These are phyloP conservation scores for Stichodactyla mertensii DNA, from an alignment of 64 coral and sea anemone species.

Conservation along the genomic window DNA sequence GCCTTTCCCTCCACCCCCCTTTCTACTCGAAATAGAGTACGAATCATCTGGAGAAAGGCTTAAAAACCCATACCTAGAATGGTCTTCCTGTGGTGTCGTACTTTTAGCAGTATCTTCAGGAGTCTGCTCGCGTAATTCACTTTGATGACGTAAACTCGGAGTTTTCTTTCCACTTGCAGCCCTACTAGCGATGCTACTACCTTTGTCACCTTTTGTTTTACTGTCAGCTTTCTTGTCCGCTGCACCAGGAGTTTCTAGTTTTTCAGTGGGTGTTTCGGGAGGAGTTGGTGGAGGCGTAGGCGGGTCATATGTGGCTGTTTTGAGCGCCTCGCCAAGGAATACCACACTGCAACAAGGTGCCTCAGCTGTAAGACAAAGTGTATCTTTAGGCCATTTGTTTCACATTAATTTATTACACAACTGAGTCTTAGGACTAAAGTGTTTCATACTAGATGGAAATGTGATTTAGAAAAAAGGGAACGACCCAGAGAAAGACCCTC, in stretches of 20 bases:
- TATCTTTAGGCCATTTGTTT: neutral
- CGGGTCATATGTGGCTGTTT: slow-evolving; percentile 55
- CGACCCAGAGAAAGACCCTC: too few relatives aligned
- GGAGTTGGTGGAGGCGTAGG: slow-evolving; percentile 2
- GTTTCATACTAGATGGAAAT: too few relatives aligned
- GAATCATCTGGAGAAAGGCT: neutral
- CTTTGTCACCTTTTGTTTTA: neutral
- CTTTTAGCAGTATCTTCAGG: neutral
- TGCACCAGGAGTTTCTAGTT: neutral
- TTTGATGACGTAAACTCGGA: neutral
- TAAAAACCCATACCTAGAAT: neutral
- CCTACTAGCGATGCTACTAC: neutral
- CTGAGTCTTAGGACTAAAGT: too few relatives aligned
- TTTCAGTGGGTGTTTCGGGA: neutral
- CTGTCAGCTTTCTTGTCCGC: slow-evolving; percentile 28
- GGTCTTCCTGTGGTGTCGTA: neutral
- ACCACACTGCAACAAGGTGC: slow-evolving; percentile 61
- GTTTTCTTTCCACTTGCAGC: slow-evolving; percentile 3
- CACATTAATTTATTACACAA: too few relatives aligned
- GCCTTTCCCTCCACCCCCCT: too few relatives aligned
- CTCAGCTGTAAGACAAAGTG: slow-evolving; percentile 37
- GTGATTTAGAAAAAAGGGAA: too few relatives aligned
- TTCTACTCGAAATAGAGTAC: too few relatives aligned
- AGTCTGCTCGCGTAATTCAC: neutral
- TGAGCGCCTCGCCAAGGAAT: slow-evolving; percentile 49